A percentile compares a stretch with the other conserved stretches of the same genome.
Evolutionary conservation across 2,888 invertebrate genomes (phyloP).

Genomic region (Drosophila anomelani): DNA sequence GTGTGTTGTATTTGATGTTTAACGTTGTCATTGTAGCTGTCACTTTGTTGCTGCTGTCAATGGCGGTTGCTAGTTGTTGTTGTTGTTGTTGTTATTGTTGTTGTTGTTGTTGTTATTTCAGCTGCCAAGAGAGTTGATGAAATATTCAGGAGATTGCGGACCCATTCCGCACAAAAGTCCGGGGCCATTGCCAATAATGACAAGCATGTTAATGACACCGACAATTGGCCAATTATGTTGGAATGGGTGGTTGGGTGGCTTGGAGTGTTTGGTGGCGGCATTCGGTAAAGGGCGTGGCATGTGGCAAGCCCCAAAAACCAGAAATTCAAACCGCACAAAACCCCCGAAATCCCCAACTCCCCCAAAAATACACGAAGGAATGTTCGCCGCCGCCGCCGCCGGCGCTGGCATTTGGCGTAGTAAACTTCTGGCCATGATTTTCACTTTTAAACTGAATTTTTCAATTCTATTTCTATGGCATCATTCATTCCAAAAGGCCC

Average conservation of each 20-base stretch:
- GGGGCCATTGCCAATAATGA: conserved; percentile 55
- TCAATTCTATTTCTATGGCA: conserved; percentile 29
- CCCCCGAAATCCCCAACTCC: neutral
- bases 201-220: conserved; percentile 71
- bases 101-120: conserved; percentile 49
- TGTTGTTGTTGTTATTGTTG: conserved; percentile 21
- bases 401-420: neutral
- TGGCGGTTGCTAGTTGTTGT: conserved; percentile 27
- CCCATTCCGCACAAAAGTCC: conserved; percentile 40
- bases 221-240: conserved; percentile 59
- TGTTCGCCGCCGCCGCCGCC: neutral
- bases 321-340: conserved; percentile 32
- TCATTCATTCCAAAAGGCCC: conserved; percentile 17
- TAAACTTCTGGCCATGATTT: conserved; percentile 38
- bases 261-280: neutral
- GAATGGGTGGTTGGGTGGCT: neutral
- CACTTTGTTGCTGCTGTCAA: conserved; percentile 25
- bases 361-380: conserved; percentile 2
- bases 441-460: conserved; percentile 39
- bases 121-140: conserved; percentile 55
- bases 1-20: conserved; percentile 63
- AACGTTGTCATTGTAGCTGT: conserved; percentile 50
- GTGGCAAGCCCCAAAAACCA: conserved; percentile 26
- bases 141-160: conserved; percentile 67
- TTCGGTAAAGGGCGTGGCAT: conserved; percentile 11